Percentiles rank a stretch among this genome's conserved stretches.
Evolutionary conservation across 2,888 invertebrate genomes (phyloP).

Genomic region (Oscheius onirici): DNA sequence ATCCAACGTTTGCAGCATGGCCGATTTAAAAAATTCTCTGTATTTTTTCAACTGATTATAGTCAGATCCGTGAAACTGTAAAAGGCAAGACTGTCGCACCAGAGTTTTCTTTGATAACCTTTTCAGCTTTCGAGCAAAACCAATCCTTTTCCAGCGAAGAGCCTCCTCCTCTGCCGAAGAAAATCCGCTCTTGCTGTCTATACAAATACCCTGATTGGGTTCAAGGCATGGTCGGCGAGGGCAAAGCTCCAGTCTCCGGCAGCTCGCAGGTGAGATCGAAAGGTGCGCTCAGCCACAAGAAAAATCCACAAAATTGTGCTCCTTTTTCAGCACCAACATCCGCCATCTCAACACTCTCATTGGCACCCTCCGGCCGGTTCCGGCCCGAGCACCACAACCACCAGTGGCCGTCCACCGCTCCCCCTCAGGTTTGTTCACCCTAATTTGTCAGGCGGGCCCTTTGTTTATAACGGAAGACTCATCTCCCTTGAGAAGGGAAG

Average conservation of each 20-base stretch:
- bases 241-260: conserved; percentile 34
- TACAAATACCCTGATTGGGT: conserved; percentile 70
- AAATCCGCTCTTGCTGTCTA: conserved; percentile 67
- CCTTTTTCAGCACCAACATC: conserved; percentile 27
- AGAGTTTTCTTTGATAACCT: no score
- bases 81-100: no score
- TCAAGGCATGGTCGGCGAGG: conserved; percentile 61
- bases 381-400: conserved; percentile 65
- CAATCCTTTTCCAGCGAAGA: conserved; percentile 51
- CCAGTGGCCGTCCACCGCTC: conserved; percentile 66
- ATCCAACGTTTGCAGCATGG: no score
- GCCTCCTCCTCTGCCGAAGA: conserved; percentile 62
- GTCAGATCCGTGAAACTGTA: no score
- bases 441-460: background rate
- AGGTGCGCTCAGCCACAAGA: conserved; percentile 35
- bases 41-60: no score
- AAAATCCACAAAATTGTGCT: background rate
- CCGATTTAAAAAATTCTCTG: no score
- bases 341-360: conserved; percentile 25
- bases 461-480: conserved; percentile 7
- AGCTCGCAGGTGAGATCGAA: conserved; percentile 50
- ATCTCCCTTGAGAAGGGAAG: conserved; percentile 13
- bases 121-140: no score
- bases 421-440: conserved; percentile 49
- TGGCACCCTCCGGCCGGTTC: conserved; percentile 47